A percentile compares a stretch with the other conserved stretches of the same genome.
These are phyloP conservation scores for Drosophila santomea DNA, from an alignment of 1,140 invertebrate genomes.

Conservation along the genomic window DNA sequence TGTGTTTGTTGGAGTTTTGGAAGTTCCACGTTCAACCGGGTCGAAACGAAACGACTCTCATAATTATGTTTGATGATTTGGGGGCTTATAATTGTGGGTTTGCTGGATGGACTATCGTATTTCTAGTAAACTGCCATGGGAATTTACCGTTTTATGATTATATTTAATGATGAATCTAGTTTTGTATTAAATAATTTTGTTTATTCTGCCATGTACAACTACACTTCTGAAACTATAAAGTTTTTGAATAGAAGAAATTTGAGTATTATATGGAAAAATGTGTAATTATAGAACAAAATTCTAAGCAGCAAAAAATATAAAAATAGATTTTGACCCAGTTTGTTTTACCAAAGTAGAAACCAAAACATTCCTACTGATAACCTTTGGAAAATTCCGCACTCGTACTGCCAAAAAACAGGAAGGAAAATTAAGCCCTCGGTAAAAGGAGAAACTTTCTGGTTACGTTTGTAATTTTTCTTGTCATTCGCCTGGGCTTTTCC, in stretches of 20 bases:
- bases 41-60: constrained; percentile 52
- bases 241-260: no score
- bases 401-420: background rate
- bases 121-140: constrained; percentile 41
- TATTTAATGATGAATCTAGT: constrained; percentile 5
- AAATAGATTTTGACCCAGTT: background rate
- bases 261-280: no score
- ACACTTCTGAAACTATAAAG: no score
- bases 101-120: constrained; percentile 8
- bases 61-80: constrained; percentile 45
- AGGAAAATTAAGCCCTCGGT: constrained; percentile 40
- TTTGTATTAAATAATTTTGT: constrained; percentile 4
- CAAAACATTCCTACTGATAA: background rate
- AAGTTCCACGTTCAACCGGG: constrained; percentile 39
- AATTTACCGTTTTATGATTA: constrained; percentile 5
- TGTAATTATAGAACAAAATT: no score
- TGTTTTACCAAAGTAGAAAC: background rate
- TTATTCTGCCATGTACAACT: no score
- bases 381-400: background rate
- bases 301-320: background rate
- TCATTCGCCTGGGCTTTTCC: constrained; percentile 52
- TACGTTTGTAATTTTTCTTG: constrained; percentile 73
- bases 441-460: constrained; percentile 47
- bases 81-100: constrained; percentile 20
- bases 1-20: constrained; percentile 25